phyloP scores from a whole-genome alignment of 2,888 invertebrate species.

The Leptinotarsa rubiginosa region DNA sequence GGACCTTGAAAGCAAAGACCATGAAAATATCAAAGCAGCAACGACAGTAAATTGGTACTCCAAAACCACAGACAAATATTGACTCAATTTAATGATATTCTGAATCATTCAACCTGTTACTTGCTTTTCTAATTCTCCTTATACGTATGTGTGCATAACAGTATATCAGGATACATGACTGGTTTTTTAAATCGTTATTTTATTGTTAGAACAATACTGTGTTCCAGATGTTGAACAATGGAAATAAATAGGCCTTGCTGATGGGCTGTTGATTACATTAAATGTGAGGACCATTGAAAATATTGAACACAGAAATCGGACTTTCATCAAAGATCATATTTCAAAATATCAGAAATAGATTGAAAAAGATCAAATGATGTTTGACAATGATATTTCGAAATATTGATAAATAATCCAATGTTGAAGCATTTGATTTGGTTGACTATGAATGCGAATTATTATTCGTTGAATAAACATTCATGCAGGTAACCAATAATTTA shows the following conservation, averaged over 20 bases:
- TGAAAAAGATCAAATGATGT: too few relatives aligned
- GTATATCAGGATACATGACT: slow-evolving; percentile 9
- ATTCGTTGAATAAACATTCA: too few relatives aligned
- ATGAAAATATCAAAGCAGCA: too few relatives aligned
- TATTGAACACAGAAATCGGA: background rate
- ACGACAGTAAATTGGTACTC: too few relatives aligned
- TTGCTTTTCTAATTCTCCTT: background rate
- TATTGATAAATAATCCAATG: too few relatives aligned
- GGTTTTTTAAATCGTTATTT: slow-evolving; percentile 12
- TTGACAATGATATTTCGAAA: too few relatives aligned
- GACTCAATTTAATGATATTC: background rate
- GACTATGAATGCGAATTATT: too few relatives aligned
- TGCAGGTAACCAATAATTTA: too few relatives aligned
- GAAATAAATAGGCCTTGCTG: background rate
- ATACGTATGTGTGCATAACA: background rate
- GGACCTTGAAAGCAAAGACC: too few relatives aligned
- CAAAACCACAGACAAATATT: too few relatives aligned
- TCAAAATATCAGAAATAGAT: background rate
- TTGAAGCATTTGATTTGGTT: too few relatives aligned
- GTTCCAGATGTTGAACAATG: slow-evolving; percentile 1
- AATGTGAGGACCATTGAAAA: background rate
- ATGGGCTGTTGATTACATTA: background rate
- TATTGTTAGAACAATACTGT: background rate
- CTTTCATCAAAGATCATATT: background rate
- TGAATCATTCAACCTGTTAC: background rate